Base-by-base conservation (phyloP, 1,140 invertebrate genomes). In the Brachionus manjavacas region DNA sequence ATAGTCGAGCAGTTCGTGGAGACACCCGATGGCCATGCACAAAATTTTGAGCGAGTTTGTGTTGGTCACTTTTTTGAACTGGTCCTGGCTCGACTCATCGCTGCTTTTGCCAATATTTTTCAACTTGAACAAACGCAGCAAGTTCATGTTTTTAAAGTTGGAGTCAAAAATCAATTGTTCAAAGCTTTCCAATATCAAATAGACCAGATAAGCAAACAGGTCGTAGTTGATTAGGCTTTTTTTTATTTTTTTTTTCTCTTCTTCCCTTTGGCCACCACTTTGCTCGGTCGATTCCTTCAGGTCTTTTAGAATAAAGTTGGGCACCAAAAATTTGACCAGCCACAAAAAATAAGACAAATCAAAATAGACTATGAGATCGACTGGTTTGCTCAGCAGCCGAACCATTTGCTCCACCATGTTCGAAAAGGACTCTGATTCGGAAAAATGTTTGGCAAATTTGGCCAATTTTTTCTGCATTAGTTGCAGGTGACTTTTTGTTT, bases 141-240 rank as follows among this genome's bases (percentile, higher is more conserved):
- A 68, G 43, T 60, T 64, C 79, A 81, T 81, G 28, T 81, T 81
- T 16, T 81, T 81, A 43, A 43, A 60, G 20, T 81, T 81, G 4
- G 79, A 81, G 60, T 81, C 79, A 64, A 81, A 81, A 55, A 81
- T 81, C n/a, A 81, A 46, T 46, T 81, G 79, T 16, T 81, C 79
- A 81, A 81, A 81, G 25, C 16, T 81, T 60, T 81, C 52, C 31
- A 81, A 46, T 43, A 81, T 81, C 3, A 81, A 12, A 28, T 64
- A 81, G 11, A 60, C 43, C 23, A 81, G 12, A n/a, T 41, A 81
- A 1, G 79, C 55, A 23, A 81, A 81, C 8, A 81, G n/a, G 43
- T 81, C 79, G 12, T 64, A 60, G 25, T 81, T 60, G 8, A 66
- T 12, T 4, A 81, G 35, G 8, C 11, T 64, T 43, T 43, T 81